Percentiles rank a stretch among this genome's conserved stretches.
These are phyloP conservation scores for Drosophila kuntzei DNA, from an alignment of 2,888 invertebrate genomes.

Conservation along the genomic window DNA sequence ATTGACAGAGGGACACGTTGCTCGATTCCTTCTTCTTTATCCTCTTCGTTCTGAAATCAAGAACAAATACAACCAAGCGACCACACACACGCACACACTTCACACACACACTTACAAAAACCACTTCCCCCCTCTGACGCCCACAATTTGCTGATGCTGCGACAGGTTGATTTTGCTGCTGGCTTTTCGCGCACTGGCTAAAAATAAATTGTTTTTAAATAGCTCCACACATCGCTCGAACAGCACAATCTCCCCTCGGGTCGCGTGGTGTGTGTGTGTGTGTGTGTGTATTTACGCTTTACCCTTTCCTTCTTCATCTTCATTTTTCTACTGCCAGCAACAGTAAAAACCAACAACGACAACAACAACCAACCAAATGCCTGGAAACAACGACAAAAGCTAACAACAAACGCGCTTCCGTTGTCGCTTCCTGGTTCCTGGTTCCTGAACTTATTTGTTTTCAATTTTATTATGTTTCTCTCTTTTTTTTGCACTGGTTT, in stretches of 20 bases:
- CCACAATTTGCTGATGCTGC: constrained; percentile 34
- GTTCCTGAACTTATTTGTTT: constrained; percentile 71
- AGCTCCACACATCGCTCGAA: constrained; percentile 67
- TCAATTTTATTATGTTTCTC: constrained; percentile 61
- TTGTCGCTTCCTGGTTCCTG: constrained; percentile 60
- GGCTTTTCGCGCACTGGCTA: constrained; percentile 69
- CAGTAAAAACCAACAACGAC: constrained; percentile 27
- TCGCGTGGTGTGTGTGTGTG: constrained; percentile 19
- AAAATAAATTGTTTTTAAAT: constrained; percentile 81
- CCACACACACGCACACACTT: not conserved
- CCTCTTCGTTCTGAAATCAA: not conserved
- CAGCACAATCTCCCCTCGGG: constrained; percentile 15
- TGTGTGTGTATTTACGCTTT: constrained; percentile 20
- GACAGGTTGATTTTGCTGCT: constrained; percentile 71
- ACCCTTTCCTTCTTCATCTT: constrained; percentile 30
- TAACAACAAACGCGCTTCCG: constrained; percentile 69
- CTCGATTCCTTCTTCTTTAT: constrained; percentile 3
- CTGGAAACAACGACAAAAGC: constrained; percentile 58
- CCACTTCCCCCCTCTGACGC: constrained; percentile 10
- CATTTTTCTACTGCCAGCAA: constrained; percentile 23
- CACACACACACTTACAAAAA: constrained; percentile 2
- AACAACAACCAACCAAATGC: constrained; percentile 37
- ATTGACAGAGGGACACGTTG: not conserved
- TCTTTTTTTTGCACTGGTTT: constrained; percentile 1
- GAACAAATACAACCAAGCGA: constrained; percentile 13